phyloP scores from a whole-genome alignment of 2,113 vertebrate species.

The Ictalurus furcatus region DNA sequence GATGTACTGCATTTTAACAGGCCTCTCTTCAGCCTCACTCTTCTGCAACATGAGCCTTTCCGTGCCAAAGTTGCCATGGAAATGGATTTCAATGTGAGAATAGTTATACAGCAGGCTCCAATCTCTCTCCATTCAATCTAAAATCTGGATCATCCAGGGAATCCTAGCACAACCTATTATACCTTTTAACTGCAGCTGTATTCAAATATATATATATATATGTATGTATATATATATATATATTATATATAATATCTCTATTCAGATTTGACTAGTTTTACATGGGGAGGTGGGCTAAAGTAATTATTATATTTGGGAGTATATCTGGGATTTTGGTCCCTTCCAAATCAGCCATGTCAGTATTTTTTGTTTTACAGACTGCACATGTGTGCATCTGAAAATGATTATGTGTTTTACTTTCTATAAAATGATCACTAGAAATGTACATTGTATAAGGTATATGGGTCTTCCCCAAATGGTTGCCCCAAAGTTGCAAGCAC shows the following conservation, averaged over 20 bases:
- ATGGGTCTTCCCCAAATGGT: background rate
- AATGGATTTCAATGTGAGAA: conserved; percentile 48
- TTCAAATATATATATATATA: background rate
- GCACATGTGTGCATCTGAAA: background rate
- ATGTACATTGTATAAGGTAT: background rate
- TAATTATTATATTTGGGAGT: background rate
- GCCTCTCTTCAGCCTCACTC: conserved; percentile 22
- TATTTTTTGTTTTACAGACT: background rate
- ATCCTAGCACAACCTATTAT: background rate
- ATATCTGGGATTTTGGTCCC: background rate
- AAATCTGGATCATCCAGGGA: conserved; percentile 7
- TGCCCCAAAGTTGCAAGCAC: background rate
- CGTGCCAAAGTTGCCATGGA: conserved; percentile 51
- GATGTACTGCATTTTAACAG: conserved; percentile 39
- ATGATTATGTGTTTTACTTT: background rate
- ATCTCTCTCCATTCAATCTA: conserved; percentile 30
- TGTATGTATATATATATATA: too few relatives aligned
- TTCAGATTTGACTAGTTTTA: background rate
- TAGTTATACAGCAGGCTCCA: conserved; percentile 12
- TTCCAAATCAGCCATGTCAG: background rate
- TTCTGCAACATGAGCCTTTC: conserved; percentile 16
- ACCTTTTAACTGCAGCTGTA: background rate
- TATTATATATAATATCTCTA: too few relatives aligned
- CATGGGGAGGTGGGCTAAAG: background rate
- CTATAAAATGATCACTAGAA: background rate